These are phyloP conservation scores for Anser brachyrhynchus DNA, from an alignment of 2,113 vertebrate genomes.

Conservation along the genomic window DNA sequence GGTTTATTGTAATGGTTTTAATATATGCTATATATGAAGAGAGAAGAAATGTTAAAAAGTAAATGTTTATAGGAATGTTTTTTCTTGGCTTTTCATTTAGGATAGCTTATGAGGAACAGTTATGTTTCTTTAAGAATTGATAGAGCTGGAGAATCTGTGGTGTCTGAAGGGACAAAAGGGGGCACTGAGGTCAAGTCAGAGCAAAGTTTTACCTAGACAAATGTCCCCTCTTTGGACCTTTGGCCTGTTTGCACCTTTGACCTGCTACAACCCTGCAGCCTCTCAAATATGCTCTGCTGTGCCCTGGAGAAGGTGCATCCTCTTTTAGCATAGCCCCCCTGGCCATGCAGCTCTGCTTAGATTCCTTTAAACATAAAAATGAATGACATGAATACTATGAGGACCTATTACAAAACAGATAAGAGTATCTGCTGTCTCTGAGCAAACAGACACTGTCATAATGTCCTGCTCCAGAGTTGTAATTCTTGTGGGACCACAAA, in stretches of 20 bases:
- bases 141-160: not conserved
- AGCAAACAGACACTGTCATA: not conserved
- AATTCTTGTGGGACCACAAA: not conserved
- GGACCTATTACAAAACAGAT: not conserved
- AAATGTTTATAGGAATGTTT: not conserved
- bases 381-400: not conserved
- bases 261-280: not conserved
- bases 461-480: not conserved
- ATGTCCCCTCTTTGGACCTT: not conserved
- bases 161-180: not conserved
- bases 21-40: not conserved
- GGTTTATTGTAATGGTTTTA: not conserved
- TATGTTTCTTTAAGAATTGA: not conserved
- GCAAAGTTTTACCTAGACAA: not conserved
- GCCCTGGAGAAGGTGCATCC: not conserved
- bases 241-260: not conserved
- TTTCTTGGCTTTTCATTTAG: not conserved
- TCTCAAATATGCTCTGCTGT: not conserved
- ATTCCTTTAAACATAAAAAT: not conserved
- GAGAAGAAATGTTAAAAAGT: not conserved
- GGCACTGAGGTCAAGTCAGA: not conserved
- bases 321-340: not conserved
- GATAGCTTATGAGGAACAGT: not conserved
- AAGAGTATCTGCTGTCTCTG: not conserved
- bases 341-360: no score